phyloP scores from a whole-genome alignment of 2,888 invertebrate genomes.

The Tiliacea aurago region DNA sequence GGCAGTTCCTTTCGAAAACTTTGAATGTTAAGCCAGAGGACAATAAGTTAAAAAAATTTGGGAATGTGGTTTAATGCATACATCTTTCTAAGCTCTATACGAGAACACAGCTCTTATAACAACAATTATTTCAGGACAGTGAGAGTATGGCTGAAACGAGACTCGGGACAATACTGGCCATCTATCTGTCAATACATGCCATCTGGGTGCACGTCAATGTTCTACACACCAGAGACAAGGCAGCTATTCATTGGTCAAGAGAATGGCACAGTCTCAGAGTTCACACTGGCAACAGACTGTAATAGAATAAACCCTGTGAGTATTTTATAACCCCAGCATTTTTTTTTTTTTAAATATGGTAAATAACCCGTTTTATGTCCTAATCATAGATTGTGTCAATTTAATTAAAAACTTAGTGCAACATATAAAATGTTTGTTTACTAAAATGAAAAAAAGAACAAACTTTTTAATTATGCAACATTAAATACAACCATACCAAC shows the following conservation, averaged over 20 bases:
- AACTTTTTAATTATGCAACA: not conserved
- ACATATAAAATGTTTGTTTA: not conserved
- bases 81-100: not conserved
- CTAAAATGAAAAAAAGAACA: not conserved
- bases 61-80: not conserved
- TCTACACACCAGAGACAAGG: slow-evolving; percentile 96
- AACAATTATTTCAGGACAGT: slow-evolving; percentile 93
- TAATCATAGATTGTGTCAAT: not conserved
- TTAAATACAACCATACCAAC: not conserved
- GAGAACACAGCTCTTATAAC: not conserved
- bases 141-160: slow-evolving; percentile 98
- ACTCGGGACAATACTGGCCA: slow-evolving; percentile 99
- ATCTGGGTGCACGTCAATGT: slow-evolving; percentile 97
- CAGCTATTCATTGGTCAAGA: slow-evolving; percentile 98
- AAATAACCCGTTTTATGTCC: not conserved
- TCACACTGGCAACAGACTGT: slow-evolving; percentile 97
- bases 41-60: too few relatives aligned
- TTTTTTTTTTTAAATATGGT: not conserved
- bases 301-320: slow-evolving; percentile 96
- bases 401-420: not conserved
- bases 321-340: slow-evolving; percentile 48
- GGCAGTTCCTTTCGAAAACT: not conserved
- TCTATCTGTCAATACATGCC: slow-evolving; percentile 99
- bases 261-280: slow-evolving; percentile 98
- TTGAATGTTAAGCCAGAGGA: not conserved